Percentiles rank a stretch among this genome's conserved stretches.
These are phyloP conservation scores for Cetonia aurata DNA, from an alignment of 2,888 invertebrate genomes.

Conservation along the genomic window DNA sequence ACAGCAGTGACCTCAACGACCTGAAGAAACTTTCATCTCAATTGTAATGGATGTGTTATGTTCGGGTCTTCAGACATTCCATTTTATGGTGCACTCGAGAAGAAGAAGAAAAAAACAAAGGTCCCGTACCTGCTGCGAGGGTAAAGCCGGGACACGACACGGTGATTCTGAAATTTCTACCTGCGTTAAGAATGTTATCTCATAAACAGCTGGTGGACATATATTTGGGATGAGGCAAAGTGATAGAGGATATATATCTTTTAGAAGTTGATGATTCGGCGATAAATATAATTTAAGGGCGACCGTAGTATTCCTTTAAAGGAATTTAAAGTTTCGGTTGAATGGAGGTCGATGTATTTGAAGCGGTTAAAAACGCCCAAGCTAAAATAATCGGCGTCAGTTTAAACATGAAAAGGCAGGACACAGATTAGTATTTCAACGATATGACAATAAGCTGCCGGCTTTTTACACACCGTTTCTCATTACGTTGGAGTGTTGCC, in stretches of 20 bases:
- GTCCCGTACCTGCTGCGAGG: slow-evolving; percentile 19
- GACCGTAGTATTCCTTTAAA: no score
- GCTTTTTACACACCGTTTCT: slow-evolving; percentile 19
- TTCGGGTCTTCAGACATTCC: slow-evolving; percentile 13
- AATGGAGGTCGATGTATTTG: no score
- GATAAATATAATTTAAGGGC: slow-evolving; percentile 4
- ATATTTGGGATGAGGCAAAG: slow-evolving; percentile 10
- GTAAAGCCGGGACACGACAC: slow-evolving; percentile 6
- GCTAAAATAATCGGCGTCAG: neutral
- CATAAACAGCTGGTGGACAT: slow-evolving; percentile 23
- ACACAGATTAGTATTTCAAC: slow-evolving; percentile 33
- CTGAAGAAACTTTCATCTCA: slow-evolving; percentile 7
- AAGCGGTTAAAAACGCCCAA: no score
- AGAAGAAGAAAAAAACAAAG: slow-evolving; percentile 20
- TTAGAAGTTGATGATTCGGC: slow-evolving; percentile 3
- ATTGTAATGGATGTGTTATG: slow-evolving; percentile 24
- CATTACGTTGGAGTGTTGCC: slow-evolving; percentile 29
- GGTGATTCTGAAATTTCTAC: slow-evolving; percentile 29
- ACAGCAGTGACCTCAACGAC: slow-evolving; percentile 19
- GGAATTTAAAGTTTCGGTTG: no score
- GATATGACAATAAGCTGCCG: slow-evolving; percentile 29
- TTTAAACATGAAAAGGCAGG: slow-evolving; percentile 13
- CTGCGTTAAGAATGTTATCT: slow-evolving; percentile 31
- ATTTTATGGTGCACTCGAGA: slow-evolving; percentile 17
- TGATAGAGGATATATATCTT: slow-evolving; percentile 4